These are phyloP conservation scores for Varecia variegata DNA, from an alignment of 2,797 vertebrate genomes.

Conservation along the genomic window DNA sequence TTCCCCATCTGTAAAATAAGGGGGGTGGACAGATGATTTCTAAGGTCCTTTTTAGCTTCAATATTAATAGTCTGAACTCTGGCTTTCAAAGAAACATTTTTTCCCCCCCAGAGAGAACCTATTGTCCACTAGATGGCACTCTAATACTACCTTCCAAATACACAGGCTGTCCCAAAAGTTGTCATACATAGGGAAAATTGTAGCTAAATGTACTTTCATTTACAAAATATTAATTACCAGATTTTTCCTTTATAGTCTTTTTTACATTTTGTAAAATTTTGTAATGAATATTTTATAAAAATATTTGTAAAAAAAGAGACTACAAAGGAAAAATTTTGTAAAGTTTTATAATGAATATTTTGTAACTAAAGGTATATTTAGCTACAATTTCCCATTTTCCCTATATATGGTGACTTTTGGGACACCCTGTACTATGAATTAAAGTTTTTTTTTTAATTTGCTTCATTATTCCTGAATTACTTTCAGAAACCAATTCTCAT, in stretches of 20 bases:
- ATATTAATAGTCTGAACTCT: conserved; percentile 17
- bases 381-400: no score
- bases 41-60: not conserved
- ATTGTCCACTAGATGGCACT: conserved; percentile 79
- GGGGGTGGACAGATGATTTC: not conserved
- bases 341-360: no score
- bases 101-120: not conserved
- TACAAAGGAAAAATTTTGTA: no score
- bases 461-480: conserved; percentile 14
- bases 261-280: no score
- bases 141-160: conserved; percentile 44
- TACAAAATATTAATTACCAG: no score
- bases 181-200: no score
- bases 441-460: not conserved
- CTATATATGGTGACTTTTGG: no score
- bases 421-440: not conserved
- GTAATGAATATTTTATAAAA: no score
- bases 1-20: conserved; percentile 26
- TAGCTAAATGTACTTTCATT: no score
- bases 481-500: conserved; percentile 17
- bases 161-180: not conserved
- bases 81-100: not conserved
- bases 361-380: no score
- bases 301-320: no score
- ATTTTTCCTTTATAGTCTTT: no score